Base-by-base conservation (phyloP, 2,888 invertebrate species). In the Synergus umbraculus region DNA sequence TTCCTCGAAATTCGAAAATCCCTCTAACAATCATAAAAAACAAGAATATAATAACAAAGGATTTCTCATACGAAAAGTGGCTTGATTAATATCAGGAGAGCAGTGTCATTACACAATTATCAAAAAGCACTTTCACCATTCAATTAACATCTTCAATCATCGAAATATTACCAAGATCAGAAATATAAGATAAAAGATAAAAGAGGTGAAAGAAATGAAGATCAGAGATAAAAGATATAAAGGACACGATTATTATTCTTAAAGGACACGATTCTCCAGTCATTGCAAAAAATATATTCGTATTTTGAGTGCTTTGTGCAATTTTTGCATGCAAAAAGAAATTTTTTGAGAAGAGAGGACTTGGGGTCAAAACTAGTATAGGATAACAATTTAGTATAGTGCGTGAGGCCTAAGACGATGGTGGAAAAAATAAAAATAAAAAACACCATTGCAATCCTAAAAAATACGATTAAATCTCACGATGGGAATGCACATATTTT, bases 291-390 rank as follows among this genome's bases (percentile, higher is more conserved):
- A 46, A 46, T 46, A 13, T 13, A 66, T 66, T 66, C 44, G 66
- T 66, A 41, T 44, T 43, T 66, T 44, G 18, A 43, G 66, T 66
- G 43, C 66, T 66, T 66, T 44, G 12, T 18, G 41, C 66, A 66
- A 22, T 41, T 73, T 54, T 73, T 49, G 73, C 73, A 73, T 54
- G 41, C 49, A 73, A 29, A 49, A 54, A 54, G 54, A 15, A 54
- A 73, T 73, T 54, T 41, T 54, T 54, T 49, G 37, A 73, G 13
- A 69, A 73, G 37, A 73, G 54, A 5, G 37, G 37, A 54, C 37
- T 37, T 73, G 73, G 73, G 73, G 73, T n/a, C 54, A 73, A 37
- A n/a, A 54, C 37, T n/a, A 54, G 29, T 37, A 67, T 46, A 44
- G 12, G 2, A 22, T 67, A 67, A 22, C 4, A 37, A 49, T 37